Evolutionary conservation across 2,888 invertebrate genomes (phyloP), one percentile per base, ranked within the genome.

Genomic region (Heliconius erato): DNA sequence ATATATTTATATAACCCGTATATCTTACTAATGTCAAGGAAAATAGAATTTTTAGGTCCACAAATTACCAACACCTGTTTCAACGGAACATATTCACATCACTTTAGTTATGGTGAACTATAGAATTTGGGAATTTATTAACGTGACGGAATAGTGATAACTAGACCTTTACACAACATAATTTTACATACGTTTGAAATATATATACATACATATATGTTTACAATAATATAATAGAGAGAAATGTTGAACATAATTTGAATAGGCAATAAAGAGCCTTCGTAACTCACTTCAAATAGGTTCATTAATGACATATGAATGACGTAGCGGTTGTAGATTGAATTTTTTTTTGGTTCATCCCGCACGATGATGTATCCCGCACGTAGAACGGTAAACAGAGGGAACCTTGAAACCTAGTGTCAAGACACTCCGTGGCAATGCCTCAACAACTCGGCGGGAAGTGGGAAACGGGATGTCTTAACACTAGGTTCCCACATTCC

Each of bases 91-190:
- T 14, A 23, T 78, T 78, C 78, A 68, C 78, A 78, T 26, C 78
- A n/a, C 12, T 54, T 54, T 76, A 76, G 63, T 78, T 68, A 78
- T 67, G 23, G 68, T n/a, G 49, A 78, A 49, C 78, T 78, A 68
- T 78, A 28, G 19, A 68, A 78, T 67, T 67, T 28, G 12, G 49
- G n/a, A 28, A 40, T 68, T 78, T 78, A 78, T 68, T 68, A 14
- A 78, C 32, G n/a, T 9, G 67, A 67, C 44, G 35, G n/a, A 35
- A 35, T 44, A 40, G 32, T 72, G 23, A 49, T 74, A 77, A 79
- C 59, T 74, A 32, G 6, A 74, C 12, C 2, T 54, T 4, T 74
- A 4, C 7, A 35, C 3, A 26, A 23, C 1, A 40, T 63, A 76
- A 16, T 63, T 63, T n/a, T 23, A 54, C 3, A 23, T 54, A 54